Evolutionary conservation across 1,140 invertebrate genomes (phyloP), one percentile per base, ranked within the genome.

Genomic region (Pseudomyrmex concolor): DNA sequence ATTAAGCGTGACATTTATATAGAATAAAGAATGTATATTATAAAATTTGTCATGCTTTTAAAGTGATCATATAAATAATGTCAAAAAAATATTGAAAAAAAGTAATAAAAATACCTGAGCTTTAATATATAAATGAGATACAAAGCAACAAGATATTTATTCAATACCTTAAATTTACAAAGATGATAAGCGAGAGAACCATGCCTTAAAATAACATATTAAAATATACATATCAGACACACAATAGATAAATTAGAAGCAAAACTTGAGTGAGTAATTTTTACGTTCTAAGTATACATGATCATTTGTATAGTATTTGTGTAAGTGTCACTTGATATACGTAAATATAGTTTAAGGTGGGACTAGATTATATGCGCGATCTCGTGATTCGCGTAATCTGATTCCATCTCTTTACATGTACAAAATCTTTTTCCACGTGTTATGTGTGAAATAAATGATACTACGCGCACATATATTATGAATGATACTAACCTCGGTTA

Each of bases 401-500:
- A 5, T 7, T 34, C 34, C 34, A 34, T 34, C 34, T 34, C 34
- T 62, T 7, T 7, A 25, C 8, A 34, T 78, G 10, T 43, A 59
- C 34, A 68, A 48, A 57, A 25, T 9, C 45, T 66, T 77, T 54
- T 70, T 19, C 57, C 15, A 48, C 45, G 19, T 12, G n/a, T 55
- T 77, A 48, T 59, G 8, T n/a, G 45, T 77, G 43, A 70, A 80
- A 34, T 59, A n/a, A 80, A 80, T 78, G 13, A 70, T 48, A 64
- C 15, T 68, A 34, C 19, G 45, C 76, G 54, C 51, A 81, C 34
- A 76, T 84, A 85, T 87, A 85, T 78, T 74, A 17, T 74, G 80
- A 88, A 84, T 86, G 84, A 84, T 89, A 89, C 87, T 87, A 67
- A 84, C 82, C 84, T 88, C 64, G 45, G 19, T 92, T 91, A 94